A percentile compares a stretch with the other conserved stretches of the same genome.
These are phyloP conservation scores for Neodiprion virginianus DNA, from an alignment of 1,140 invertebrate genomes.

Conservation along the genomic window DNA sequence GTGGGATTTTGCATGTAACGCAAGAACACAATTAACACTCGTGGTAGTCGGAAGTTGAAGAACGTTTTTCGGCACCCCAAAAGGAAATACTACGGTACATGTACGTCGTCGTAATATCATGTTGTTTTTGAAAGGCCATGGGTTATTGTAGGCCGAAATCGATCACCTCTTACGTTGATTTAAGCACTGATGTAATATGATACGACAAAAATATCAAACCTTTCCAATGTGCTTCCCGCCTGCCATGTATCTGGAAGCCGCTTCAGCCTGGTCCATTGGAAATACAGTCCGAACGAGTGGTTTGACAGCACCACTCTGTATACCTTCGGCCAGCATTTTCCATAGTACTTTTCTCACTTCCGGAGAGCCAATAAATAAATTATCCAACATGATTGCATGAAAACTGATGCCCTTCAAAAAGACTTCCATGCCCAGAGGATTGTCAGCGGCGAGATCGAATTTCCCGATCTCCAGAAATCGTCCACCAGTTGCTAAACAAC, in stretches of 20 bases:
- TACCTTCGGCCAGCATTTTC: conserved; percentile 59
- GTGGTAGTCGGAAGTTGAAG: too few relatives aligned
- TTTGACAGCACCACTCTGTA: conserved; percentile 61
- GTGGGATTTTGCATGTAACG: too few relatives aligned
- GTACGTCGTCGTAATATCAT: too few relatives aligned
- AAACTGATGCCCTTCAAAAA: conserved; percentile 86
- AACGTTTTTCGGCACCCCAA: too few relatives aligned
- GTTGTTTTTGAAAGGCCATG: too few relatives aligned
- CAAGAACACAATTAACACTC: too few relatives aligned
- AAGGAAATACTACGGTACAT: too few relatives aligned
- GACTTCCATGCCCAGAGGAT: conserved; percentile 71
- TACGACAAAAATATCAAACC: conserved; percentile 34
- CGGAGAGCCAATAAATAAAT: conserved; percentile 61
- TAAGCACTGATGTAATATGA: neutral
- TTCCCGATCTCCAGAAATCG: conserved; percentile 82
- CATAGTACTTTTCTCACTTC: conserved; percentile 39
- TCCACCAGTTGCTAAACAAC: conserved; percentile 74
- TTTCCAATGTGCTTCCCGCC: conserved; percentile 80
- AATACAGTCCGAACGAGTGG: conserved; percentile 60
- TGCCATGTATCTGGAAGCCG: conserved; percentile 70
- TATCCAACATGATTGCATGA: conserved; percentile 76
- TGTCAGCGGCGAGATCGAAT: conserved; percentile 74
- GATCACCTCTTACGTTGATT: neutral
- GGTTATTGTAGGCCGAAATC: neutral
- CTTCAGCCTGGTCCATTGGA: conserved; percentile 55